A percentile compares a stretch with the other conserved stretches of the same genome.
Conservation (phyloP, 2,113 vertebrate genomes). For the Oreochromis tanganicae region DNA sequence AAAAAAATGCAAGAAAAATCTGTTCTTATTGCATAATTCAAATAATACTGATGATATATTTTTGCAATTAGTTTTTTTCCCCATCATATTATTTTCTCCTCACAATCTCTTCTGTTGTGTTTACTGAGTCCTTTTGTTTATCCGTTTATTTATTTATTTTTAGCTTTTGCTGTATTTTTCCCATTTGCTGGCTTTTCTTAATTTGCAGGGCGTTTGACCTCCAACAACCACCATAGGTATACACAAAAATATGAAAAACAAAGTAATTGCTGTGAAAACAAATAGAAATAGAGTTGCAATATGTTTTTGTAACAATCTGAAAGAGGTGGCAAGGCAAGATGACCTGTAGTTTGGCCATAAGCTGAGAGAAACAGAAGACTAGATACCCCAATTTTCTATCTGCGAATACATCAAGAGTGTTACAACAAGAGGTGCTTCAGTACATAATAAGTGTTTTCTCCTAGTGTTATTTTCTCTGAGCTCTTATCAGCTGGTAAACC, state of each 20-base stretch:
- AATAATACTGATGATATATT: neutral
- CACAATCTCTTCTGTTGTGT: neutral
- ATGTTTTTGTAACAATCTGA: neutral
- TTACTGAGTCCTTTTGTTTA: neutral
- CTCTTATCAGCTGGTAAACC: neutral
- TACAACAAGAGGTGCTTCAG: neutral
- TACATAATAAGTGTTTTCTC: neutral
- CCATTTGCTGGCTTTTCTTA: neutral
- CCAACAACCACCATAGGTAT: neutral
- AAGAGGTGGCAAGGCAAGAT: neutral
- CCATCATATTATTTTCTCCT: neutral
- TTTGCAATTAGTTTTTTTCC: neutral
- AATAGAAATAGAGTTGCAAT: neutral
- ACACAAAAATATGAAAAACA: neutral
- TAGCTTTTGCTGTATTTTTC: neutral
- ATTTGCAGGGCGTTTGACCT: neutral
- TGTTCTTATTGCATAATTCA: rapidly evolving
- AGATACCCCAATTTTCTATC: neutral
- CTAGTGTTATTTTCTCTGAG: neutral
- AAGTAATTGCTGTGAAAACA: neutral
- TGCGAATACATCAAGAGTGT: neutral
- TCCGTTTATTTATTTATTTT: neutral
- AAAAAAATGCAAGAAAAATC: rapidly evolving
- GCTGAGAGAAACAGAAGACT: neutral
- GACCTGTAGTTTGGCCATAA: neutral